A percentile compares a stretch with the other conserved stretches of the same genome.
Evolutionary conservation across 1,140 invertebrate genomes (phyloP).

Genomic region (Dendrolimus kikuchii): DNA sequence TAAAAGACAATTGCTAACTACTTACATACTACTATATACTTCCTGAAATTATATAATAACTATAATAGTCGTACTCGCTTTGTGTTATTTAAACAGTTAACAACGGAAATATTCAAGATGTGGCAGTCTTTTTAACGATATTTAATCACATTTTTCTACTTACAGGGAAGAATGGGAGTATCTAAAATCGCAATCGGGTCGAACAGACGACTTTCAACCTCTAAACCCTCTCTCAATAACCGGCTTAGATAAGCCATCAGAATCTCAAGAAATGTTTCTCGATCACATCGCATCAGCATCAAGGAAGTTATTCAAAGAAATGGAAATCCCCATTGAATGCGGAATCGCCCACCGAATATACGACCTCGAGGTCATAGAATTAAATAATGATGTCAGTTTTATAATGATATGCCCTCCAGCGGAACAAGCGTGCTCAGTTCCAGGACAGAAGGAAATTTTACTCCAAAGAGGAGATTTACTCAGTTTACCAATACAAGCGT

Average conservation of each 20-base stretch:
- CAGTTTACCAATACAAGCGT: conserved; percentile 86
- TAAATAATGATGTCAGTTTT: conserved; percentile 90
- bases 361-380: conserved; percentile 92
- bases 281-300: conserved; percentile 81
- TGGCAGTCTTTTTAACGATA: too few relatives aligned
- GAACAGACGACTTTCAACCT: conserved; percentile 54
- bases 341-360: conserved; percentile 85
- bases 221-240: conserved; percentile 67
- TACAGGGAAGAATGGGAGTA: conserved; percentile 93
- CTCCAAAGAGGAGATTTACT: conserved; percentile 86
- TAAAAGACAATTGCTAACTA: background rate
- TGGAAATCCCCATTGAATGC: conserved; percentile 82
- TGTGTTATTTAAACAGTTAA: too few relatives aligned
- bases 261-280: conserved; percentile 86
- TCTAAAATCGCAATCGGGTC: conserved; percentile 74
- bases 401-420: conserved; percentile 91
- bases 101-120: too few relatives aligned
- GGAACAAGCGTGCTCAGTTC: conserved; percentile 92
- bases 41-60: background rate
- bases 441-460: conserved; percentile 87
- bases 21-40: background rate
- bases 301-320: conserved; percentile 82
- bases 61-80: background rate
- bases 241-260: conserved; percentile 72
- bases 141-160: conserved; percentile 16